A percentile compares a stretch with the other conserved stretches of the same genome.
Conservation (phyloP, 2,113 vertebrate species). For the Alethe diademata region DNA sequence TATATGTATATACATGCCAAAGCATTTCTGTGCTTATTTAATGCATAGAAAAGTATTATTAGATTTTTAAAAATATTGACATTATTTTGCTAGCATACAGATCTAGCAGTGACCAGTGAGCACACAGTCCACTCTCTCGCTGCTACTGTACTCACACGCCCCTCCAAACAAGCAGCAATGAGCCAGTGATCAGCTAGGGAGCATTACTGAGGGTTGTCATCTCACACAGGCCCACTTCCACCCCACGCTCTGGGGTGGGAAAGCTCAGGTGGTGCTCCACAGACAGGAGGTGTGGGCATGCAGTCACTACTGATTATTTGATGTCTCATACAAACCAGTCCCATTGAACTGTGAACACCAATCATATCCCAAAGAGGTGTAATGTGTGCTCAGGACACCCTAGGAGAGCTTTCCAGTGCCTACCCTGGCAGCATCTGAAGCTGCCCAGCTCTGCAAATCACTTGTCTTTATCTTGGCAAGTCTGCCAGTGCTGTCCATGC, state of each 20-base stretch:
- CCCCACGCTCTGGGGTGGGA: rapidly evolving
- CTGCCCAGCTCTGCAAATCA: background rate
- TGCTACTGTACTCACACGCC: background rate
- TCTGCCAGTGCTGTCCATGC: background rate
- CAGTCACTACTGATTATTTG: rapidly evolving
- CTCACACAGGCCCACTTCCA: background rate
- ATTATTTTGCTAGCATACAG: background rate
- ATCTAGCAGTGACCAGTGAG: rapidly evolving
- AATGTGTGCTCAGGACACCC: background rate
- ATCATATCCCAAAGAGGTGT: background rate
- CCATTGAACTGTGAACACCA: background rate
- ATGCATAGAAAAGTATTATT: background rate
- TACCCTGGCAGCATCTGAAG: background rate
- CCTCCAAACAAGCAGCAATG: background rate
- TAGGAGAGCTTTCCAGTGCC: background rate
- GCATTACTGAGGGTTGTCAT: background rate
- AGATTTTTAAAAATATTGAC: background rate
- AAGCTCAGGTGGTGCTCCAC: background rate
- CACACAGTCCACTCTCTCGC: background rate
- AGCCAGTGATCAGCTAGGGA: background rate
- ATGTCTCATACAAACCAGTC: background rate
- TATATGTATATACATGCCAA: background rate
- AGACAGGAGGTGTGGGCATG: background rate
- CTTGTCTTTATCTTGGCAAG: background rate
- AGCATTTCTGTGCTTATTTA: background rate